Base-by-base conservation (phyloP, 1,140 invertebrate species). In the Drosophila ironensis region DNA sequence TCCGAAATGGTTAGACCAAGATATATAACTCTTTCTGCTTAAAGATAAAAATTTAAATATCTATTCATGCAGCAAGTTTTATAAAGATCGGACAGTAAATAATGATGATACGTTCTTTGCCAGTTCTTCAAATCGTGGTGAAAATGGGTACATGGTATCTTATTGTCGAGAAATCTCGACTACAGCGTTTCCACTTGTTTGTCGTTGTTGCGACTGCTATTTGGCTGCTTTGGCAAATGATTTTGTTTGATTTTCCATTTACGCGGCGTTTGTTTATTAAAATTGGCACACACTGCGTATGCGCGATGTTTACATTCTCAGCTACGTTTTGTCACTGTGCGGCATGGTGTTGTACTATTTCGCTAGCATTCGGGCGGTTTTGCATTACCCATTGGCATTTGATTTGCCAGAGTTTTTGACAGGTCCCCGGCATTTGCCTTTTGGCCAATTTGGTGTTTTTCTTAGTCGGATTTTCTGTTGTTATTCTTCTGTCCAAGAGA, bases 231-330 rank as follows among this genome's bases (percentile, higher is more conserved):
- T 46, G 59, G 25, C 35, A 61, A 66, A 77, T 75, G 72, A 68
- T 53, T 81, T 76, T 84, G 78, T 82, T 82, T 82, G 78, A 78
- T 84, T 82, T 82, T 82, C 73, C 78, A 82, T 82, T 82, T 82
- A 82, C 81, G 78, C 54, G 66, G 54, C 73, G 78, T 82, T 82
- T 82, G 78, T 82, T 78, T 82, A 82, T 73, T 78, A 78, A 82
- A 78, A 84, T 84, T 82, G 78, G 78, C 78, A 82, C 78, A 82
- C 78, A 67, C 53, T 60, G 73, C 78, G 78, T 84, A 82, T 82
- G 78, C 70, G 78, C 71, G 63, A 84, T 73, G 57, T 77, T 77
- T 84, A 77, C 69, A 52, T 48, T 70, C 53, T 40, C 27, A 56
- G 12, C 28, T 27, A 33, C 41, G 33, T 24, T 52, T 56, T 22